Evolutionary conservation across 2,888 invertebrate species (phyloP).

Genomic region (Junonia oenone): DNA sequence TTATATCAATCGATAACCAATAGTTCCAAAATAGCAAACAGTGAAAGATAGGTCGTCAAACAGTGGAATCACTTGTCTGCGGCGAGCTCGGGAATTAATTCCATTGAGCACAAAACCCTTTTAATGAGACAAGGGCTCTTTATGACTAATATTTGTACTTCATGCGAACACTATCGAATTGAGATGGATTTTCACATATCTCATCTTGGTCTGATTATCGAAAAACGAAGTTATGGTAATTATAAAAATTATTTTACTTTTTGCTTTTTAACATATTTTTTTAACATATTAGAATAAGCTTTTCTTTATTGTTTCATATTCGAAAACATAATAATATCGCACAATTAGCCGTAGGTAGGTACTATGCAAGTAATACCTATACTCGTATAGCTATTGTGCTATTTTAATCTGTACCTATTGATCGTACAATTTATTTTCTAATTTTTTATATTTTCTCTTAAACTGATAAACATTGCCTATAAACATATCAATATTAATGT

Average conservation of each 20-base stretch:
- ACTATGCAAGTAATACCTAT: too few relatives aligned
- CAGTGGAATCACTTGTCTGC: slow-evolving; percentile 59
- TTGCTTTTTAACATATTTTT: too few relatives aligned
- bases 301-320: too few relatives aligned
- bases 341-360: too few relatives aligned
- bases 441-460: background rate
- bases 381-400: too few relatives aligned
- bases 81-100: slow-evolving; percentile 62
- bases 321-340: too few relatives aligned
- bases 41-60: slow-evolving; percentile 43
- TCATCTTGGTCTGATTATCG: background rate
- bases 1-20: slow-evolving; percentile 21
- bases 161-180: background rate
- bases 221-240: too few relatives aligned
- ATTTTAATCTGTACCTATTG: too few relatives aligned
- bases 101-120: slow-evolving; percentile 50
- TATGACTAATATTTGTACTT: slow-evolving; percentile 28
- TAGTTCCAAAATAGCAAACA: slow-evolving; percentile 24
- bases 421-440: background rate
- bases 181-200: background rate
- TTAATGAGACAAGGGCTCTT: slow-evolving; percentile 46
- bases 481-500: too few relatives aligned
- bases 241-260: too few relatives aligned
- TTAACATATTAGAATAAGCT: too few relatives aligned
- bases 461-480: too few relatives aligned